Evolutionary conservation across 2,888 invertebrate genomes (phyloP).

Genomic region (Calephelis perditalis): DNA sequence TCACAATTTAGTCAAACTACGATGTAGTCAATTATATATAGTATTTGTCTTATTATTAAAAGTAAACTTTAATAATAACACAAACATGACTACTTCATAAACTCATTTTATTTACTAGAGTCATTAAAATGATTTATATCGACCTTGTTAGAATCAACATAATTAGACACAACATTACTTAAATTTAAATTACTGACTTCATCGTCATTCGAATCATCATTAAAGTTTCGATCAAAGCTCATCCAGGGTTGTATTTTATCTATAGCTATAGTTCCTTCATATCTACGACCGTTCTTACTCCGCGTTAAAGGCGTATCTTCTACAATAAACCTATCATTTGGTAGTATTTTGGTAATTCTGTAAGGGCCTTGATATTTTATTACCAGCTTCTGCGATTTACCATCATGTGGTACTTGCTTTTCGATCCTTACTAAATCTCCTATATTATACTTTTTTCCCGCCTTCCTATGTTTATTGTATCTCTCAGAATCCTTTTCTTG

Average conservation of each 20-base stretch:
- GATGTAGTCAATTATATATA: no score
- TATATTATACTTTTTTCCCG: conserved; percentile 18
- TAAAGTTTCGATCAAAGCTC: conserved; percentile 19
- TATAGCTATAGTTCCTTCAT: conserved; percentile 28
- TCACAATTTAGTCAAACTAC: no score
- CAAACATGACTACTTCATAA: no score
- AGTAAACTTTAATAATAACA: no score
- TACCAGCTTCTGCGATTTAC: conserved; percentile 28
- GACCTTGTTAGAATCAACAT: no score
- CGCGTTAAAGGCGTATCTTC: conserved; percentile 26
- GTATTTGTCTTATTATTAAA: no score
- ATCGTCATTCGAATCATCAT: conserved; percentile 10
- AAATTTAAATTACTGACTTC: neutral
- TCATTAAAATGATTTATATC: no score
- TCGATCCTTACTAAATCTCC: conserved; percentile 28
- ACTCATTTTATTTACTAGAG: no score
- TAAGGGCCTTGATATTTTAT: conserved; percentile 29
- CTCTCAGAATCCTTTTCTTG: conserved; percentile 23
- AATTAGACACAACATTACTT: neutral
- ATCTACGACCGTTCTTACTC: conserved; percentile 23
- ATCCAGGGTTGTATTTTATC: conserved; percentile 30
- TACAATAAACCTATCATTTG: conserved; percentile 21
- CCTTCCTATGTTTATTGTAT: conserved; percentile 24
- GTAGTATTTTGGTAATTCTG: conserved; percentile 25
- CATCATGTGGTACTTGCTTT: conserved; percentile 27